Conservation (phyloP, 1,140 invertebrate genomes). For the Drosophila kurseongensis region DNA sequence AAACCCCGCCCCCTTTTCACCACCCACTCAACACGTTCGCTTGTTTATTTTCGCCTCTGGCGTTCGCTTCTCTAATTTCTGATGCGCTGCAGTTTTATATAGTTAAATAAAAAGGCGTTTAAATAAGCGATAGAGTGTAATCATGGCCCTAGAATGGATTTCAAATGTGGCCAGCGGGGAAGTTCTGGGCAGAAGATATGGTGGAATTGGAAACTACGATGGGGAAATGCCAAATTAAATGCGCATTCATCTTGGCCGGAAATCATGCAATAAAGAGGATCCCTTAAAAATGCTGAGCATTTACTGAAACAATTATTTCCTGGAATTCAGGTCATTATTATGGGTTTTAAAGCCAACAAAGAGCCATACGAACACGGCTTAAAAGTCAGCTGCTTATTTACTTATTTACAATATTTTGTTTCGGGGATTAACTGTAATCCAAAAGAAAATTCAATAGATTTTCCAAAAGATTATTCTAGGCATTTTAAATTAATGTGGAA, state of each 20-base stretch:
- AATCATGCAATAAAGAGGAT: not conserved
- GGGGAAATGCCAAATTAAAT: constrained; percentile 27
- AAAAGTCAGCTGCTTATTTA: too few relatives aligned
- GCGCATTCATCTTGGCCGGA: constrained; percentile 3
- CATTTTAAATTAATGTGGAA: not conserved
- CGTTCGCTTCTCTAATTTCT: constrained; percentile 78
- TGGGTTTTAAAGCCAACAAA: not conserved
- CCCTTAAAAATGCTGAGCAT: not conserved
- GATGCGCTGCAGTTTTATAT: constrained; percentile 74
- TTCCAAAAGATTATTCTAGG: not conserved
- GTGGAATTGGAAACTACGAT: not conserved
- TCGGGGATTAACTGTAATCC: too few relatives aligned
- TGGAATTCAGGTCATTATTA: not conserved
- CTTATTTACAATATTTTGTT: too few relatives aligned
- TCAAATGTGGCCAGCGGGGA: constrained; percentile 5
- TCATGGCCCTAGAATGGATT: constrained; percentile 36
- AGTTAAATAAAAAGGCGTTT: constrained; percentile 73
- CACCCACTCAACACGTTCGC: constrained; percentile 56
- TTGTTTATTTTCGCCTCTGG: constrained; percentile 75
- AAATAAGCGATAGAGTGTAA: constrained; percentile 69
- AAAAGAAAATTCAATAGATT: not conserved
- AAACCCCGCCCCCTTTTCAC: constrained; percentile 1
- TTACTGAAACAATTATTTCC: not conserved
- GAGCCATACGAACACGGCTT: not conserved
- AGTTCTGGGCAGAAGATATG: not conserved